Base-by-base conservation (phyloP, 2,888 invertebrate genomes). In the Scaptomyza cyrtandrae region DNA sequence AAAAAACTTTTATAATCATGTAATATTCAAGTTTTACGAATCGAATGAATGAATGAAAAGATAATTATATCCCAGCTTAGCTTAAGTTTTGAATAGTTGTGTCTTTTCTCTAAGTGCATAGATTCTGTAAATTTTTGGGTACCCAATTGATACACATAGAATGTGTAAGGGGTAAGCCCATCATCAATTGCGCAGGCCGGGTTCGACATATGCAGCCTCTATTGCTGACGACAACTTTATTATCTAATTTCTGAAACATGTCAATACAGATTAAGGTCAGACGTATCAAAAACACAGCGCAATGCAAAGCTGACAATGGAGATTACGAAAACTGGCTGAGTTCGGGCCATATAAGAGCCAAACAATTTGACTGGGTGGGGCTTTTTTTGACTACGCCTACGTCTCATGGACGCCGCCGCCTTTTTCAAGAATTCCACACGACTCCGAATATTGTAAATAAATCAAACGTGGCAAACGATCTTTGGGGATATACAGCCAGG, bases 251-350 rank as follows among this genome's bases (percentile, higher is more conserved):
- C 70, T 72, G 78, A 78, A 53, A 86, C 78, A 75, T 89, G 89
- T 88, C 89, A 89, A 89, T 87, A 71, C 77, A 86, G 87, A 89
- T 88, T 88, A 89, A 71, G 88, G 89, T 88, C 89, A 89, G 74
- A 78, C 75, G 86, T 86, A 89, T 89, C 89, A 41, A 41, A 41
- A 41, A 41, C 41, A 64, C 45, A 69, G 69, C 53, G 64, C 71
- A 83, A 61, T 71, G 59, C 68, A 71, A 83, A 75, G 78, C 86
- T 70, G 88, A 85, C 86, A 88, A 80, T 73, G 54, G 76, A 75
- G 85, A 88, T 85, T 86, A 86, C 64, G 55, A 50, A 60, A 46
- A 75, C 48, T 48, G 56, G 39, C 72, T 71, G 14, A 53, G 39
- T 52, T 3, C 16, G 37, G 29, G 55, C 10, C 29, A 6, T 33